A percentile compares a stretch with the other conserved stretches of the same genome.
These are phyloP conservation scores for Thunnus thynnus DNA, from an alignment of 2,113 vertebrate species.

Conservation along the genomic window DNA sequence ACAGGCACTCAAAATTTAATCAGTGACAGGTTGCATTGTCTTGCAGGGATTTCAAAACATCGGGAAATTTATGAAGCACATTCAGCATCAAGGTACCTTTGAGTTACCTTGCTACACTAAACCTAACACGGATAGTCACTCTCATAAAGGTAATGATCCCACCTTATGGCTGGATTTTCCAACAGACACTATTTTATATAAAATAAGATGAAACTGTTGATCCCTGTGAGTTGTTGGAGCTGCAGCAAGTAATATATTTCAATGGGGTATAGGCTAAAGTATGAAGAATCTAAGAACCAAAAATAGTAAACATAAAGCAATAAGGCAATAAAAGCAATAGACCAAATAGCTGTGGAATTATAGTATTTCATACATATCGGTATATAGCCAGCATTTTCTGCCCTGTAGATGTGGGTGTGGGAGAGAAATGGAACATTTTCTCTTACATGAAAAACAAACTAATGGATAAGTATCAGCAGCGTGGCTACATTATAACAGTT, in stretches of 20 bases:
- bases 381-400: background rate
- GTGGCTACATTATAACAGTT: background rate
- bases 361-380: constrained; percentile 1
- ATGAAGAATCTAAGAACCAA: constrained; percentile 5
- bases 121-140: background rate
- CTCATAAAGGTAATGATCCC: background rate
- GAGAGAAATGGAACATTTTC: background rate
- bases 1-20: constrained; percentile 34
- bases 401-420: background rate
- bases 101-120: background rate
- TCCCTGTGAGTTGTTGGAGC: background rate
- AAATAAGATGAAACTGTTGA: background rate
- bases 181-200: background rate
- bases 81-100: background rate
- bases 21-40: constrained; percentile 29
- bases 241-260: background rate
- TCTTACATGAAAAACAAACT: background rate
- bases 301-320: constrained; percentile 27
- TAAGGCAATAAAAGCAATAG: constrained; percentile 23
- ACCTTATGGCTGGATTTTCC: background rate
- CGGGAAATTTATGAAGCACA: background rate
- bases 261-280: background rate
- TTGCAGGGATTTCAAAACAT: constrained; percentile 35
- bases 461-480: background rate
- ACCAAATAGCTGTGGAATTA: constrained; percentile 19